Evolutionary conservation across 1,140 invertebrate genomes (phyloP).

Genomic region (Bombus affinis): DNA sequence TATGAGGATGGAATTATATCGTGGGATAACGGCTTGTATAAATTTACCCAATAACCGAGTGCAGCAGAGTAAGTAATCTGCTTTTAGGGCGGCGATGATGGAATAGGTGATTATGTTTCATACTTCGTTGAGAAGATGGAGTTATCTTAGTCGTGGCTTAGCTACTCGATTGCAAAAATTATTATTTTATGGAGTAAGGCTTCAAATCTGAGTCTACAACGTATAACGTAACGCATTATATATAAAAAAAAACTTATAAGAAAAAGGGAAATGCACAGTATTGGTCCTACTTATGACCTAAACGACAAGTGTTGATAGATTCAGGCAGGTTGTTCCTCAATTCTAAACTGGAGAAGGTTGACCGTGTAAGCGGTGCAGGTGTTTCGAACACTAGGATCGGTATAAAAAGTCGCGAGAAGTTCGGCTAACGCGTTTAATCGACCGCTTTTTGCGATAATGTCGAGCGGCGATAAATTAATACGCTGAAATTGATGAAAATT

Average conservation of each 20-base stretch:
- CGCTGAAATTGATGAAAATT: not conserved
- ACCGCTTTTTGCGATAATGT: conserved; percentile 9
- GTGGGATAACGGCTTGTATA: not conserved
- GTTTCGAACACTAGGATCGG: not conserved
- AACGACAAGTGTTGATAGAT: not conserved
- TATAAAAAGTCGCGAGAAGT: not conserved
- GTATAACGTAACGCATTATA: not conserved
- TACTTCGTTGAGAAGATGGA: not conserved
- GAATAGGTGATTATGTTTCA: not conserved
- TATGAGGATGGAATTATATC: not conserved
- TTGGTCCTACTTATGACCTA: not conserved
- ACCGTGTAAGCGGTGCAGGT: no score
- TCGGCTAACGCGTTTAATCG: not conserved
- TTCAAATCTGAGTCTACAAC: not conserved
- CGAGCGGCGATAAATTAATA: not conserved
- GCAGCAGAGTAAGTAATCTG: not conserved
- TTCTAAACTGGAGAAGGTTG: not conserved
- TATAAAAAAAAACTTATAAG: not conserved
- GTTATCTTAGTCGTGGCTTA: not conserved
- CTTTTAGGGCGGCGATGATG: not conserved
- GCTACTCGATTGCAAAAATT: not conserved
- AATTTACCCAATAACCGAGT: conserved; percentile 10
- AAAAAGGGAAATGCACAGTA: not conserved
- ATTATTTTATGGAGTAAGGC: not conserved
- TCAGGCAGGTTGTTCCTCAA: not conserved